phyloP scores from a whole-genome alignment of 1,140 invertebrate species.

The Ceratosolen fusciceps region DNA sequence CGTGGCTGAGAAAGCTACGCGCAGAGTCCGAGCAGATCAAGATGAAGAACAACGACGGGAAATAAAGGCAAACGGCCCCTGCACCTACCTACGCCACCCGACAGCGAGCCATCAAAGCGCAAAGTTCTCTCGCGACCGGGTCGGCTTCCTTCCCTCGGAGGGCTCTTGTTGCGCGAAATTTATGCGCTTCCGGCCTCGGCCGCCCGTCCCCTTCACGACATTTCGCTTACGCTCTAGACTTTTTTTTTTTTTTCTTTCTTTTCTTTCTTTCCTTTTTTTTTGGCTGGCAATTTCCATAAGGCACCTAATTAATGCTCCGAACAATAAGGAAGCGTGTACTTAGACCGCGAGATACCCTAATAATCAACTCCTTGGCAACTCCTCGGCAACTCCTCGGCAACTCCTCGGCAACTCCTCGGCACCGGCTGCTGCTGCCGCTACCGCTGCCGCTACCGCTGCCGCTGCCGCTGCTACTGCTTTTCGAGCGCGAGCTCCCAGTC shows the following conservation, averaged over 20 bases:
- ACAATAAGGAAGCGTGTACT: not conserved
- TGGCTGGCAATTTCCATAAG: not conserved
- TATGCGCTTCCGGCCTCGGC: slow-evolving; percentile 37
- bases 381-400: too few species aligned
- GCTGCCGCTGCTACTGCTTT: too few species aligned
- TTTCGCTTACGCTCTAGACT: not conserved
- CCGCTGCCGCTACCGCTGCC: too few species aligned
- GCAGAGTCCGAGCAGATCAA: not conserved
- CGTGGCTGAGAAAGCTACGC: slow-evolving; percentile 25
- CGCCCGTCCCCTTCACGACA: not conserved
- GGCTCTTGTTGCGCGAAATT: slow-evolving; percentile 42
- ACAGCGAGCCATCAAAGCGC: too few species aligned
- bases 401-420: too few species aligned
- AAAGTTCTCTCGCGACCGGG: slow-evolving; percentile 35
- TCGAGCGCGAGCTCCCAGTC: too few species aligned
- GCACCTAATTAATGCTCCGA: not conserved
- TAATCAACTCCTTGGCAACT: too few species aligned
- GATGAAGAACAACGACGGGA: slow-evolving; percentile 19
- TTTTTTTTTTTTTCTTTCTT: too few species aligned
- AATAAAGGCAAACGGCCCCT: slow-evolving; percentile 21
- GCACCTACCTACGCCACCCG: not conserved
- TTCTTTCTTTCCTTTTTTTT: too few species aligned
- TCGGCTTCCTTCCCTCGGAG: slow-evolving; percentile 33
- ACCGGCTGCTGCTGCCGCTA: too few species aligned
- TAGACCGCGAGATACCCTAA: too few species aligned